Evolutionary conservation across 2,797 vertebrate genomes (phyloP).

Genomic region (Sebastes minor): DNA sequence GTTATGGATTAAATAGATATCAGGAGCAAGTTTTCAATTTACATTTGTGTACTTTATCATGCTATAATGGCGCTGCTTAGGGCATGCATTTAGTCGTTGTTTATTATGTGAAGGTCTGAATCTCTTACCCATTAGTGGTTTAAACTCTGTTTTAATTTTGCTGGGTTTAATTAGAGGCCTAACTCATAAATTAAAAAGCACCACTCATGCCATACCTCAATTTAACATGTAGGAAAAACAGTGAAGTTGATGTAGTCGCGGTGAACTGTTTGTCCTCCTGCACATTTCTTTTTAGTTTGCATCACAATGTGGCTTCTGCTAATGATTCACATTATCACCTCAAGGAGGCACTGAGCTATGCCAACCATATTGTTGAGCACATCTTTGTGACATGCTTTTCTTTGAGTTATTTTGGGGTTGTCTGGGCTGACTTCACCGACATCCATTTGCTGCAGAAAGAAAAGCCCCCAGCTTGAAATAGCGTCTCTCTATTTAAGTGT

Average conservation of each 20-base stretch:
- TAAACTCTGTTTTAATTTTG: neutral
- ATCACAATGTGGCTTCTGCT: conserved; percentile 22
- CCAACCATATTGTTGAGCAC: conserved; percentile 27
- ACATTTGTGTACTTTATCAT: conserved; percentile 5
- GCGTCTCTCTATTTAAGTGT: conserved; percentile 61
- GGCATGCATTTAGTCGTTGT: neutral
- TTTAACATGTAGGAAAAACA: neutral
- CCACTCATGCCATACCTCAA: neutral
- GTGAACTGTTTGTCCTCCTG: conserved; percentile 5
- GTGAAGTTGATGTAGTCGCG: neutral
- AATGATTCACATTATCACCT: conserved; percentile 63
- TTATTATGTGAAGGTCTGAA: neutral
- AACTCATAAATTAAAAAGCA: neutral
- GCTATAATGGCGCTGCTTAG: neutral
- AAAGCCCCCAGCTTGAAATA: conserved; percentile 65
- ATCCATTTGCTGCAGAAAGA: conserved; percentile 68
- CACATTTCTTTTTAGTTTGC: conserved; percentile 7
- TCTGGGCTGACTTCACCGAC: conserved; percentile 51
- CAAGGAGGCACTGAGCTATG: conserved; percentile 23
- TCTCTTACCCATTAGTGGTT: neutral
- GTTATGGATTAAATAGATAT: conserved; percentile 33
- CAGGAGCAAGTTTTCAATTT: conserved; percentile 4
- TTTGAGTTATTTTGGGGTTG: conserved; percentile 64
- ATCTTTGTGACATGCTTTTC: conserved; percentile 37
- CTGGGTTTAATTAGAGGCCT: neutral